phyloP scores from a whole-genome alignment of 2,797 vertebrate genomes.

The Propithecus perrieri region DNA sequence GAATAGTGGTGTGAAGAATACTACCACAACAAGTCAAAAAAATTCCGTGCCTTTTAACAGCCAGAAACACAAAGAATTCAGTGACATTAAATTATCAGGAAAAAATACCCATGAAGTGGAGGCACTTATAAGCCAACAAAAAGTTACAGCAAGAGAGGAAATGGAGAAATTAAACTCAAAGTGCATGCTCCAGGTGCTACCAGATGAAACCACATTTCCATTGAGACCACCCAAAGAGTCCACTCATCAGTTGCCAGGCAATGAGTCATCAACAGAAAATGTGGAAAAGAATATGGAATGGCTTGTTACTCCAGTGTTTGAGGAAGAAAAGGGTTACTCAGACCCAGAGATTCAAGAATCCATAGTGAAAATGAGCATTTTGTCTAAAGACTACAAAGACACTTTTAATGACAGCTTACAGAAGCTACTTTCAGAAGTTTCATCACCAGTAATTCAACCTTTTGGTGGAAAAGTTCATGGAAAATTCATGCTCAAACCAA shows the following conservation, averaged over 20 bases:
- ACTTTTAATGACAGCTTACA: conserved; percentile 69
- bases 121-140: conserved; percentile 75
- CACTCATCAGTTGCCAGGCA: conserved; percentile 24
- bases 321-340: conserved; percentile 46
- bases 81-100: conserved; percentile 58
- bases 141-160: conserved; percentile 60
- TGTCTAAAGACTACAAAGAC: conserved; percentile 72
- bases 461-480: conserved; percentile 63
- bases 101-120: conserved; percentile 67
- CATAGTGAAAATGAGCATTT: conserved; percentile 67
- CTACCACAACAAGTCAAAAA: conserved; percentile 21
- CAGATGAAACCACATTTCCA: conserved; percentile 73
- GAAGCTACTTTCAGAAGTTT: conserved; percentile 64
- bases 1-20: neutral
- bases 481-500: neutral
- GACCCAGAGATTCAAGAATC: conserved; percentile 70
- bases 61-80: conserved; percentile 71
- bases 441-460: neutral
- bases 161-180: conserved; percentile 79
- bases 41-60: conserved; percentile 44
- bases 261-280: conserved; percentile 23
- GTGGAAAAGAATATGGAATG: conserved; percentile 66
- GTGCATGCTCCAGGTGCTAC: conserved; percentile 80
- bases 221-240: conserved; percentile 55
- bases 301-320: conserved; percentile 71